phyloP scores from a whole-genome alignment of 2,113 vertebrate species.

The Brachyhypopomus occidentalis region DNA sequence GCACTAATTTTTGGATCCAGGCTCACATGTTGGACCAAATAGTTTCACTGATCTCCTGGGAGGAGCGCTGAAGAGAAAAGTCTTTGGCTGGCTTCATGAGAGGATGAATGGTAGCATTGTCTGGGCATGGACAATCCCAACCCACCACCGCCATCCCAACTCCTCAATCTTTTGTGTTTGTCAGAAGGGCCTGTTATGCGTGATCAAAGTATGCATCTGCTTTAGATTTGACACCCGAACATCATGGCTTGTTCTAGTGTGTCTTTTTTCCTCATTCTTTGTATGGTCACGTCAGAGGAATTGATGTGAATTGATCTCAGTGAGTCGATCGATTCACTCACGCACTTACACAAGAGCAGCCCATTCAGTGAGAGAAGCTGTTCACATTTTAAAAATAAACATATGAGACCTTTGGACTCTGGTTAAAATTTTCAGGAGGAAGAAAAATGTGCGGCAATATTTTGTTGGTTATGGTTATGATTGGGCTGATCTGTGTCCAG shows the following conservation, averaged over 20 bases:
- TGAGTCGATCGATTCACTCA: no score
- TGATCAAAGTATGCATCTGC: constrained; percentile 54
- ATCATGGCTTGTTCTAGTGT: constrained; percentile 9
- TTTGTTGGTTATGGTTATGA: not conserved
- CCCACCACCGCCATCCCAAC: not conserved
- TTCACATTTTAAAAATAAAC: no score
- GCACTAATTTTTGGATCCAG: constrained; percentile 44
- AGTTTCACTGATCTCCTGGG: constrained; percentile 58
- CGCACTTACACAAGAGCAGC: no score
- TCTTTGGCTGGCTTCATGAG: constrained; percentile 32
- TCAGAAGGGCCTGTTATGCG: constrained; percentile 55
- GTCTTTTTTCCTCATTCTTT: not conserved
- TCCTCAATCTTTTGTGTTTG: constrained; percentile 23
- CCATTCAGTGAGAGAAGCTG: no score
- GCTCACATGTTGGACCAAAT: constrained; percentile 51
- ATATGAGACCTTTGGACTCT: not conserved
- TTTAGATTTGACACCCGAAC: constrained; percentile 59
- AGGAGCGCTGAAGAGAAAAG: constrained; percentile 16
- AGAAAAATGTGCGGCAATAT: not conserved
- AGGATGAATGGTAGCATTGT: constrained; percentile 71
- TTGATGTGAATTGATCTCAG: no score
- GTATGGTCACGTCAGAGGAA: constrained; percentile 34
- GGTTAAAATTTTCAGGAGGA: not conserved
- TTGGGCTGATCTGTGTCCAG: constrained; percentile 1
- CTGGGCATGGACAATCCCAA: constrained; percentile 36